phyloP scores from a whole-genome alignment of 2,113 vertebrate species.

The Erinaceus europaeus region DNA sequence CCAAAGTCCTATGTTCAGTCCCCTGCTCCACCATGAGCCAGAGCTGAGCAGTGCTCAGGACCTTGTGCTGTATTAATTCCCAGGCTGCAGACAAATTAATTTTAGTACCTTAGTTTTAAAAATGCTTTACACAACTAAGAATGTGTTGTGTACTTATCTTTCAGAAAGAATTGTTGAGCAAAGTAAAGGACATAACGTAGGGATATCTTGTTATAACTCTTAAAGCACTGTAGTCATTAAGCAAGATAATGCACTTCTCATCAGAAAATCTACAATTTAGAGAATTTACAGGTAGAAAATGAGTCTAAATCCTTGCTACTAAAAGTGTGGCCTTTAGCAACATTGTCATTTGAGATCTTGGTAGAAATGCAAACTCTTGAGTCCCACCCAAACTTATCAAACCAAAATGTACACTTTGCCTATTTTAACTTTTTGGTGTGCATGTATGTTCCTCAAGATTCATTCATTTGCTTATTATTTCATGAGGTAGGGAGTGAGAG shows the following conservation, averaged over 20 bases:
- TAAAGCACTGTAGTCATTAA: slow-evolving; percentile 25
- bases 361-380: slow-evolving; percentile 7
- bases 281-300: slow-evolving; percentile 18
- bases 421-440: too few relatives aligned
- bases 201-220: not conserved
- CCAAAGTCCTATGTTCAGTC: too few relatives aligned
- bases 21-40: too few relatives aligned
- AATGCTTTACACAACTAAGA: not conserved
- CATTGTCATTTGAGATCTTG: not conserved
- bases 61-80: too few relatives aligned
- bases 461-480: too few relatives aligned
- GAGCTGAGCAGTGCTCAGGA: not conserved
- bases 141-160: not conserved
- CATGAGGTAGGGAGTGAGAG: too few relatives aligned
- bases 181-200: not conserved
- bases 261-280: not conserved
- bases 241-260: not conserved
- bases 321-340: not conserved
- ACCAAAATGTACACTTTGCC: not conserved
- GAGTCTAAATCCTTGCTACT: not conserved
- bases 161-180: not conserved
- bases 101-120: not conserved
- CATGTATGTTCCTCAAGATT: too few relatives aligned
- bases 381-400: not conserved
- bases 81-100: not conserved